Evolutionary conservation across 2,888 invertebrate genomes (phyloP).

Genomic region (Eristalis arbustorum): DNA sequence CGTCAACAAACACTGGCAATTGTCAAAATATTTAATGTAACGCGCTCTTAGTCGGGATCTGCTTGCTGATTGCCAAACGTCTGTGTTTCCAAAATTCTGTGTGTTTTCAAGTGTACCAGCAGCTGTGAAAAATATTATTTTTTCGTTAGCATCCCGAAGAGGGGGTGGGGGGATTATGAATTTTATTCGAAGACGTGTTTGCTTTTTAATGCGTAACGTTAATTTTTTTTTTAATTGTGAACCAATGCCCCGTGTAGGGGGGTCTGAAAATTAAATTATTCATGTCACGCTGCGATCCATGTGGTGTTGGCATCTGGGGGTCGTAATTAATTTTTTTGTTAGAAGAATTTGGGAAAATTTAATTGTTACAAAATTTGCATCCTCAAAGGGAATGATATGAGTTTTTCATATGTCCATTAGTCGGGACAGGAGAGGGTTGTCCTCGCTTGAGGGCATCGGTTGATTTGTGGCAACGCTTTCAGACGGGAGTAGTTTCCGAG

Average conservation of each 20-base stretch:
- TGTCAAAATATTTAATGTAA: constrained; percentile 16
- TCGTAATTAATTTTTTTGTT: background rate
- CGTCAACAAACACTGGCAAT: constrained; percentile 63
- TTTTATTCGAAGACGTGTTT: background rate
- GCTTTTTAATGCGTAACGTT: background rate
- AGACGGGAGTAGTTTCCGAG: background rate
- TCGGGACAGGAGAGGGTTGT: background rate
- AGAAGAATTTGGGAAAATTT: background rate
- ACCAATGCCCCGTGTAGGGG: background rate
- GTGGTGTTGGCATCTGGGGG: background rate
- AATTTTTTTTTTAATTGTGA: background rate
- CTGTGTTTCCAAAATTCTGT: background rate
- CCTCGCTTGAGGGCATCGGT: background rate
- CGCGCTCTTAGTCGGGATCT: background rate
- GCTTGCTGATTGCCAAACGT: background rate
- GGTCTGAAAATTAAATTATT: background rate
- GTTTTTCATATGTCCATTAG: background rate
- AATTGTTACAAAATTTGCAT: background rate
- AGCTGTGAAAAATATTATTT: background rate
- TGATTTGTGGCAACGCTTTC: background rate
- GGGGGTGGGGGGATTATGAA: too few species aligned
- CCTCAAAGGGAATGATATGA: background rate
- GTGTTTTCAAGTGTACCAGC: background rate
- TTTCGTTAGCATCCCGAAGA: too few species aligned
- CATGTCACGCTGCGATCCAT: background rate